Evolutionary conservation across 2,113 vertebrate genomes (phyloP), one percentile per base, ranked within the genome.

Genomic region (Labeo rohita): DNA sequence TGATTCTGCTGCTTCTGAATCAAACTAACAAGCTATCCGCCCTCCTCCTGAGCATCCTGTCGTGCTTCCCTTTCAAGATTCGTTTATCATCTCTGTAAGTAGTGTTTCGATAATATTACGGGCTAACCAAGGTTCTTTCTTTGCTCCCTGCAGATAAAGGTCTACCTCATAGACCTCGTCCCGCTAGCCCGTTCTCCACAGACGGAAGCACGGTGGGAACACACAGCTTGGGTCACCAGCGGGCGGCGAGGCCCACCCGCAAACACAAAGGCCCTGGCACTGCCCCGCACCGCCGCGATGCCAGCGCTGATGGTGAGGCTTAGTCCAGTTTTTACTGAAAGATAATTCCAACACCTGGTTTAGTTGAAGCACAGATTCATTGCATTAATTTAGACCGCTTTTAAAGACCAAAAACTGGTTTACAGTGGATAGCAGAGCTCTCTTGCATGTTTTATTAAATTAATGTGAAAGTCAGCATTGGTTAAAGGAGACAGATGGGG

Each of bases 131-230:
- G 80, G 83, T 68, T 73, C 2, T 81, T 89, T 85, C 28, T 50
- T 89, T 86, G 59, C 88, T 86, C 59, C 78, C 52, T 92, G 77
- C 90, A 99, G 98, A 98, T 92, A 99, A 98, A 96, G 94, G 94
- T 90, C 96, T 97, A 90, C 93, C 95, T 92, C 97, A 98, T 90
- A 95, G 97, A 90, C 96, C 95, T 89, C 95, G 95, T 76, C 98
- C 98, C 12, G 95, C 95, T 93, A 99, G 98, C 90, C 98, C 98
- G 8, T 99, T 99, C 94, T 99, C 98, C 92, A 96, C 96, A 87
- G 97, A 99, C 90, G 96, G 97, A 95, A 99, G 95, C 91, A 95
- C 95, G 94, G 94, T 94, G 92, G 92, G 96, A 94, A 92, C 94
- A 92, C 95, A 97, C 92, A 98, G 90, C 93, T 94, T 97, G 91